Evolutionary conservation across 2,888 invertebrate genomes (phyloP).

Genomic region (Sericinus montela): DNA sequence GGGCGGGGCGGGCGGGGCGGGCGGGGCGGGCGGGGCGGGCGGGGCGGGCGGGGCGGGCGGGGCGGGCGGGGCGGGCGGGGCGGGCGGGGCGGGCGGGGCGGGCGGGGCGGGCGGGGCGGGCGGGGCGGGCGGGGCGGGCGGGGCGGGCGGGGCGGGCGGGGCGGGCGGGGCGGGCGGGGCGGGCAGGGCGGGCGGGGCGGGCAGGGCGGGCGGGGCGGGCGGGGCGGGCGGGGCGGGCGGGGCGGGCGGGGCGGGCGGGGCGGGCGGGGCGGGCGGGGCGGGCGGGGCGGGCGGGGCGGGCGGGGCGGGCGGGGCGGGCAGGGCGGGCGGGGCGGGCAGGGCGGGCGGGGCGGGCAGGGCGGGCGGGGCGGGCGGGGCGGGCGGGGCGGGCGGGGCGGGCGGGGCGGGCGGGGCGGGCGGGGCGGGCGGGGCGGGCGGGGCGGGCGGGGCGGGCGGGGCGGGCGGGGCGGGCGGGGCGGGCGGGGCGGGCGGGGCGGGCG

Average conservation of each 20-base stretch:
- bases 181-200: constrained; percentile 42
- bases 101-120: constrained; percentile 56
- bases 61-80: too few species aligned
- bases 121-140: constrained; percentile 46
- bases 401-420: constrained; percentile 42
- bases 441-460: constrained; percentile 43
- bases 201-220: constrained; percentile 28
- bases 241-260: constrained; percentile 46
- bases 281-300: constrained; percentile 36
- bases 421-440: constrained; percentile 24
- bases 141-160: too few species aligned
- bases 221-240: constrained; percentile 60
- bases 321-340: constrained; percentile 27
- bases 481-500: constrained; percentile 29
- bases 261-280: too few species aligned
- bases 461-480: too few species aligned
- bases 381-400: constrained; percentile 61
- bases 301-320: too few species aligned
- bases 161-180: constrained; percentile 25
- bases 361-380: constrained; percentile 38
- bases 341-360: constrained; percentile 44
- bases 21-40: too few species aligned
- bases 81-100: constrained; percentile 26
- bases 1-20: constrained; percentile 45
- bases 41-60: constrained; percentile 39